phyloP scores from a whole-genome alignment of 2,113 vertebrate genomes.

The Entomyzon cyanotis region DNA sequence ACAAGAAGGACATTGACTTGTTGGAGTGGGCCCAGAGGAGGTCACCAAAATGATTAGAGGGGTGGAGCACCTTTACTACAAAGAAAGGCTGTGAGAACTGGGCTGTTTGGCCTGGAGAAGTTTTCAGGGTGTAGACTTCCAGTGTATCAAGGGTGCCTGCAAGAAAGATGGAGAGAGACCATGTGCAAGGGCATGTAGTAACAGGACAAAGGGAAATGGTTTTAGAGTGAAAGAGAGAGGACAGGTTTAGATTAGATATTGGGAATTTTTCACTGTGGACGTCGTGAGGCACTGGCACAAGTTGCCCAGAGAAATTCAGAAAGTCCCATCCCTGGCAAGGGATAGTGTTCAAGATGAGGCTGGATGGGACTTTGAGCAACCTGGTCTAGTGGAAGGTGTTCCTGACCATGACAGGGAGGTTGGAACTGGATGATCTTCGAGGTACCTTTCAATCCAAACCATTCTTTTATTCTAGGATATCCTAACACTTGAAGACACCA shows the following conservation, averaged over 20 bases:
- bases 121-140: rapidly evolving
- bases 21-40: neutral
- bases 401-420: neutral
- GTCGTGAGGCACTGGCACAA: neutral
- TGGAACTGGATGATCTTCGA: neutral
- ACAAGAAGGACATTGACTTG: neutral
- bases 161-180: neutral
- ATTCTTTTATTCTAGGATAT: neutral
- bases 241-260: neutral
- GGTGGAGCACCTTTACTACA: neutral
- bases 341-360: neutral
- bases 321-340: neutral
- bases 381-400: neutral
- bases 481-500: neutral
- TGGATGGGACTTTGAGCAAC: neutral
- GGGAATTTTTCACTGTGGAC: neutral
- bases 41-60: neutral
- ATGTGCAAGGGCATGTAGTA: neutral
- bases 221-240: neutral
- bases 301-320: neutral
- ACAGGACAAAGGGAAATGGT: neutral
- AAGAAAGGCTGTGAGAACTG: neutral
- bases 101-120: neutral
- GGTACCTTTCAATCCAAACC: neutral
- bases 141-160: neutral